These are phyloP conservation scores for Phyllostomus discolor DNA, from an alignment of 2,113 vertebrate genomes.

Conservation along the genomic window DNA sequence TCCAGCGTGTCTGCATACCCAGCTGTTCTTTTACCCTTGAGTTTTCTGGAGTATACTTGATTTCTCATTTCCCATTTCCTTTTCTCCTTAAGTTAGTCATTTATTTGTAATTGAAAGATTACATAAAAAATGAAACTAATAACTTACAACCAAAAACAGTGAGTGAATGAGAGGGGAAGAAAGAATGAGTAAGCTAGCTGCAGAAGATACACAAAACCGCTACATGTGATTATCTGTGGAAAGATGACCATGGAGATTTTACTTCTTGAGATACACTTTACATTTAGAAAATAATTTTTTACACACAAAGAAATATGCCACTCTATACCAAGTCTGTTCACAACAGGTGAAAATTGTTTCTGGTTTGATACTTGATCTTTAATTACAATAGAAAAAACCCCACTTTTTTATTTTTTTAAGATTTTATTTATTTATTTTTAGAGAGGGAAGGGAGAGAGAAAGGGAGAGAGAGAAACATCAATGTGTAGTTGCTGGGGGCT, in stretches of 20 bases:
- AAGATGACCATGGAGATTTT: background rate
- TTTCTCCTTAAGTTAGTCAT: background rate
- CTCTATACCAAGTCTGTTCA: background rate
- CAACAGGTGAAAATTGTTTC: background rate
- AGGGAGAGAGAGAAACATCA: too few species aligned
- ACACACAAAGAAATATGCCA: background rate
- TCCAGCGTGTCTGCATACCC: background rate
- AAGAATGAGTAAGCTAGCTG: background rate
- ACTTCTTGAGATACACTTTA: background rate
- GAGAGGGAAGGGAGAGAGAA: too few species aligned
- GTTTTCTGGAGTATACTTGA: background rate
- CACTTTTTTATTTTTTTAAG: background rate
- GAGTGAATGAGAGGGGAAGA: background rate
- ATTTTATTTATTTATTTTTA: too few species aligned
- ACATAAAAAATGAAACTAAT: background rate
- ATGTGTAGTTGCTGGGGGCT: too few species aligned
- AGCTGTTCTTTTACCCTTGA: background rate
- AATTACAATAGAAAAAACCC: background rate
- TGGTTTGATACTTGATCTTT: background rate
- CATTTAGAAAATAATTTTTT: background rate
- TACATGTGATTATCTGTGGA: background rate
- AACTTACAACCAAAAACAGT: background rate
- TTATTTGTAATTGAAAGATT: background rate
- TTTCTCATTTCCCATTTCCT: background rate
- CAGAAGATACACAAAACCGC: background rate